Conservation (phyloP, 2,113 vertebrate genomes). For the Chionodraco myersi region DNA sequence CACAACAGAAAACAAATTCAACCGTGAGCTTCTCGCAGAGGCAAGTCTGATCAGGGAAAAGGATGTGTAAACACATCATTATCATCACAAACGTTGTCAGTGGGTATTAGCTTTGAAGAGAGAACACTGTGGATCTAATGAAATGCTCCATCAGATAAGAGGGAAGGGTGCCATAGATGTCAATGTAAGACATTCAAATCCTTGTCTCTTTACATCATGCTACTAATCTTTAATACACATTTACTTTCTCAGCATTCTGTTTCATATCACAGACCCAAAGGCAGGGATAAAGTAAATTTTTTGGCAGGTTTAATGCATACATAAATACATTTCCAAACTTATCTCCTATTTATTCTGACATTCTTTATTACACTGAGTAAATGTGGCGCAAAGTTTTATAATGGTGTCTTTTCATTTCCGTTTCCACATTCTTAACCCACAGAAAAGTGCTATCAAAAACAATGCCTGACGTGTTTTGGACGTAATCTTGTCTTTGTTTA, state of each 20-base stretch:
- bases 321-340: constrained; percentile 1
- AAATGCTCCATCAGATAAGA: constrained; percentile 35
- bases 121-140: constrained; percentile 40
- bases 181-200: constrained; percentile 22
- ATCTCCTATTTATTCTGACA: neutral
- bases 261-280: constrained; percentile 27
- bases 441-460: too few species aligned
- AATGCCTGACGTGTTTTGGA: too few species aligned
- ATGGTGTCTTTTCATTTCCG: constrained; percentile 54
- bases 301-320: constrained; percentile 39
- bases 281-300: constrained; percentile 13
- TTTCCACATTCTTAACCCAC: constrained; percentile 44
- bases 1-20: constrained; percentile 46
- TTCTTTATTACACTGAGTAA: too few species aligned
- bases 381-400: constrained; percentile 9
- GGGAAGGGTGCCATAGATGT: constrained; percentile 6
- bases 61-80: constrained; percentile 50
- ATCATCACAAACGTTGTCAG: constrained; percentile 43
- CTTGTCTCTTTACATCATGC: constrained; percentile 19
- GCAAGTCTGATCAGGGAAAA: constrained; percentile 70
- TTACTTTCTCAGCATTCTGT: constrained; percentile 9
- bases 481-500: too few species aligned
- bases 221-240: constrained; percentile 11
- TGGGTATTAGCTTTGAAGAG: constrained; percentile 30
- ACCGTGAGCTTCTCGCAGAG: constrained; percentile 41